Base-by-base conservation (phyloP, 2,797 vertebrate genomes). In the Todus mexicanus region DNA sequence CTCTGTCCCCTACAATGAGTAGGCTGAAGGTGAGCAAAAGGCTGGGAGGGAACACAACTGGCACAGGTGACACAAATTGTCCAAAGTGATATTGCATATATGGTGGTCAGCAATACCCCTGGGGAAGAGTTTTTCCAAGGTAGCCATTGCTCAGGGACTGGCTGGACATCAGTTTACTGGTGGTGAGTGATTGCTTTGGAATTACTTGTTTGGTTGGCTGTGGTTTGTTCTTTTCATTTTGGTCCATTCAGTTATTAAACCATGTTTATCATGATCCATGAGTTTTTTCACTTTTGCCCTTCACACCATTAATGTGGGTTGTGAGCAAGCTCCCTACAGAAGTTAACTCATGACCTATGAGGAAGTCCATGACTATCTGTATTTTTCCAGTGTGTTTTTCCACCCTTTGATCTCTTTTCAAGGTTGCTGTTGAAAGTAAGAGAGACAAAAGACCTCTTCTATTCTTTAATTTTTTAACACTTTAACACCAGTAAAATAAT, bases 281-380 rank as follows among this genome's bases (percentile, higher is more conserved):
- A 68, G 27, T 77, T 54, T 88, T 74, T 25, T 61, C 15, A 31
- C 15, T 42, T 61, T 68, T 61, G 31, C 53, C 26, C 5, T 43
- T 35, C 19, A 45, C 5, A 10, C 18, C 21, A 40, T 10, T 21
- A 22, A 43, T 35, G 19, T 5, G 5, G 4, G 0, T 1, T 37
- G n/a, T 35, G 8, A 82, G 16, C 4, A 9, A 82, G 10, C 4
- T 38, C 10, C 37, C 17, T 40, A 2, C 1, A 2, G 15, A 22
- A 7, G 1, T 43, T 37, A 65, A 51, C 29, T 11, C 29, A 11
- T 53, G 63, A 78, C 43, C 45, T 59, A 22, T 37, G 40, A 57
- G 11, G 31, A 59, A 9, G 8, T 42, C 25, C 48, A 15, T 4
- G 22, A 31, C 38, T 9, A 35, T 33, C n/a, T 56, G 14, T 38